Conservation (phyloP, 2,797 vertebrate species). For the Trematomus bernacchii region DNA sequence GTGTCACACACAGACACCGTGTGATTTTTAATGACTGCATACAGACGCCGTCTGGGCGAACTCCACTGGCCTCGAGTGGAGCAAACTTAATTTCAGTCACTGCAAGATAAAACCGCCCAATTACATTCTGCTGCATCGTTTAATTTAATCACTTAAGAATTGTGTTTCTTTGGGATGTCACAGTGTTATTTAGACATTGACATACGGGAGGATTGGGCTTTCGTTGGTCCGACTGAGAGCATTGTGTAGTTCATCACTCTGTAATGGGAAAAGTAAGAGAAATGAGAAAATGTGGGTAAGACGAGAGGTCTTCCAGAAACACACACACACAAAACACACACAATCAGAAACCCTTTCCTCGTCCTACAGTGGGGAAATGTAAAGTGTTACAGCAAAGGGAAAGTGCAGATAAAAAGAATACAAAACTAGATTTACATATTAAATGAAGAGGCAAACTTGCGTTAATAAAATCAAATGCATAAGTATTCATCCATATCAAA, state of each 20-base stretch:
- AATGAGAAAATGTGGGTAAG: conserved; percentile 1
- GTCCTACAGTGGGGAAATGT: no score
- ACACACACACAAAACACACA: not conserved
- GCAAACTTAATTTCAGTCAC: conserved; percentile 49
- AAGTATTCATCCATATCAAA: no score
- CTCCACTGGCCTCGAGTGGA: conserved; percentile 48
- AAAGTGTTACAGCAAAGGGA: no score
- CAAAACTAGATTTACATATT: no score
- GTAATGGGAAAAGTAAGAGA: not conserved
- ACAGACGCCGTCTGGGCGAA: conserved; percentile 42
- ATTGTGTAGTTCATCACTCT: conserved; percentile 6
- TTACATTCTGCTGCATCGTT: conserved; percentile 62
- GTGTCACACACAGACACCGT: conserved; percentile 54
- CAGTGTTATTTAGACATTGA: conserved; percentile 32
- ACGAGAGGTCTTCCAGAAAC: not conserved
- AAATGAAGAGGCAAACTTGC: no score
- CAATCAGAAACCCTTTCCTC: no score
- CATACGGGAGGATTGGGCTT: not conserved
- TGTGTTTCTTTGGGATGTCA: conserved; percentile 34
- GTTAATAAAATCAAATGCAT: no score
- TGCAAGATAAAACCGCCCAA: conserved; percentile 65
- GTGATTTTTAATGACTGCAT: conserved; percentile 72
- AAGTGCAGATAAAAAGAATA: no score
- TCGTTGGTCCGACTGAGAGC: conserved; percentile 8
- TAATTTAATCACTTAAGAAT: conserved; percentile 60